These are phyloP conservation scores for Phalacrocorax brasilianus DNA, from an alignment of 2,113 vertebrate genomes.

Conservation along the genomic window DNA sequence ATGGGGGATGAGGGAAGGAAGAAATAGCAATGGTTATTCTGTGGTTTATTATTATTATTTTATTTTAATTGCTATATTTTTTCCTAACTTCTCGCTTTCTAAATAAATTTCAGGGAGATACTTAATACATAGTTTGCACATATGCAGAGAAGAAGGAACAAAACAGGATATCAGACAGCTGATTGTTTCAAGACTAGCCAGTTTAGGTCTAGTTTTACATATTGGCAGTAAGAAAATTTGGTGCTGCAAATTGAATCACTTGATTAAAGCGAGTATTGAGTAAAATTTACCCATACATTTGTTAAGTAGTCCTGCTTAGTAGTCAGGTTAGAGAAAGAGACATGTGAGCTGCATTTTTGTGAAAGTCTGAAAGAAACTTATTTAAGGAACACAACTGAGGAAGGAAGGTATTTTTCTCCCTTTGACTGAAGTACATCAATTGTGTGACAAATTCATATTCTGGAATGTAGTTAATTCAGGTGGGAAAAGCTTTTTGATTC, in stretches of 20 bases:
- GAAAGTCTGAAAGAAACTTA: not conserved
- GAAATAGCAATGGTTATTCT: not conserved
- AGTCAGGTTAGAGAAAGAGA: not conserved
- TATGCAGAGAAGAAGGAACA: not conserved
- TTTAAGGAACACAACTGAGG: not conserved
- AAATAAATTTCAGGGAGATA: not conserved
- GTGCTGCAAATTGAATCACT: not conserved
- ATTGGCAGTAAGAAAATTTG: not conserved
- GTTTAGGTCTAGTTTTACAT: not conserved
- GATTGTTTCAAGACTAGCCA: not conserved
- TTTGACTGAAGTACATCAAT: not conserved
- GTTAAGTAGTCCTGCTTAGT: not conserved
- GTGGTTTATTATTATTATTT: not conserved
- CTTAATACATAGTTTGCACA: not conserved
- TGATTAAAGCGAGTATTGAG: not conserved
- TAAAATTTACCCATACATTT: not conserved
- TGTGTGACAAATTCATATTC: not conserved
- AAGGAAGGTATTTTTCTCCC: not conserved
- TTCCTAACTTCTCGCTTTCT: not conserved
- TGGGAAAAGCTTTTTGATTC: not conserved
- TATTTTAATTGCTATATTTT: not conserved
- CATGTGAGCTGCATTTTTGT: not conserved
- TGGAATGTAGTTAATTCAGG: not conserved
- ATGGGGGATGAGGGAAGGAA: not conserved
- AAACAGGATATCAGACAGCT: not conserved